These are phyloP conservation scores for Diplodus sargus DNA, from an alignment of 2,797 vertebrate species.

Conservation along the genomic window DNA sequence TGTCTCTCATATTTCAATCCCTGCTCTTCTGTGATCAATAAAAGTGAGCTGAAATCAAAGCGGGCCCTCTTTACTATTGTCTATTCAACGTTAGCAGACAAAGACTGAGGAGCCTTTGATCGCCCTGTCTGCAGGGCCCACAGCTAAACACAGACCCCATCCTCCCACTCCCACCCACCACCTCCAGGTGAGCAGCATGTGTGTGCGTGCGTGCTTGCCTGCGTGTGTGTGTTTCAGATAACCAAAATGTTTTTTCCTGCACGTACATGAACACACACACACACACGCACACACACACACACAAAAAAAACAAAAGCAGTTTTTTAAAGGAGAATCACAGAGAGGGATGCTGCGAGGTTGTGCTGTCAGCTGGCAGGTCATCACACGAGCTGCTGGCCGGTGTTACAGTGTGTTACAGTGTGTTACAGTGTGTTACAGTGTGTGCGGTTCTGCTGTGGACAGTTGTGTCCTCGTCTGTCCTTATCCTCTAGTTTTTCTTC, in stretches of 20 bases:
- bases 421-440: too few relatives aligned
- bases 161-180: conserved; percentile 81
- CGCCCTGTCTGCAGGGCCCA: conserved; percentile 81
- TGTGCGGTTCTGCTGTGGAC: background rate
- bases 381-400: conserved; percentile 42
- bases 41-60: conserved; percentile 83
- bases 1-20: conserved; percentile 83
- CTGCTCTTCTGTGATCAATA: conserved; percentile 82
- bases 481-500: background rate
- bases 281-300: background rate
- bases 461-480: background rate
- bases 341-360: conserved; percentile 45
- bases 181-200: conserved; percentile 77
- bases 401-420: background rate
- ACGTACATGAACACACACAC: background rate
- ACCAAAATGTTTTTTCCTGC: conserved; percentile 30
- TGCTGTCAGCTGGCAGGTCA: conserved; percentile 64
- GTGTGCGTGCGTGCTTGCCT: conserved; percentile 34
- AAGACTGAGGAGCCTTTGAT: conserved; percentile 85
- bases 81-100: conserved; percentile 84
- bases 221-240: conserved; percentile 19
- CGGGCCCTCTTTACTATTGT: conserved; percentile 80
- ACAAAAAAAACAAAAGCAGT: conserved; percentile 58
- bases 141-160: conserved; percentile 79
- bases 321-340: conserved; percentile 60